Conservation (phyloP, 1,140 invertebrate genomes). For the Lethrus apterus region DNA sequence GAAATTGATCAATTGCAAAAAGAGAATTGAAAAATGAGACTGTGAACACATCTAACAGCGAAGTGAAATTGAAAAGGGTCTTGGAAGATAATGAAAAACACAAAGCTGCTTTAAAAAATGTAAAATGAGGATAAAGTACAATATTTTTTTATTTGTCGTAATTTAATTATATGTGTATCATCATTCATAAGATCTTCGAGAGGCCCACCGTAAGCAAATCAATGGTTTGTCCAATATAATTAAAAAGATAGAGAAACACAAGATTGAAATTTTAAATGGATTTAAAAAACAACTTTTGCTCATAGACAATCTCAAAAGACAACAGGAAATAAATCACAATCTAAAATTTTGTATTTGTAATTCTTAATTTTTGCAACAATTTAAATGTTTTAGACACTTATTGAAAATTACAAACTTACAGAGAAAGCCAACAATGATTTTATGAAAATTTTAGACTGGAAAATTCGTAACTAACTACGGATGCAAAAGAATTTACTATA, state of each 20-base stretch:
- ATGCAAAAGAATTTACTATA: no score
- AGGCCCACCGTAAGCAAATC: conserved; percentile 40
- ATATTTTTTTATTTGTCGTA: no score
- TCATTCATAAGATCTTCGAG: no score
- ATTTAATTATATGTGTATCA: no score
- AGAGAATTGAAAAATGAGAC: conserved; percentile 40
- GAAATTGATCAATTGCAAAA: conserved; percentile 45
- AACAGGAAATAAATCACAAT: conserved; percentile 40
- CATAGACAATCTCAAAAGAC: conserved; percentile 48
- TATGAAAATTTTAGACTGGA: conserved; percentile 43
- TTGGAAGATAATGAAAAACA: conserved; percentile 45
- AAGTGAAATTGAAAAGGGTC: conserved; percentile 43
- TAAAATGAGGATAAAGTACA: conserved; percentile 46
- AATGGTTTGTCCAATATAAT: conserved; percentile 38
- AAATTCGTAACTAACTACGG: no score
- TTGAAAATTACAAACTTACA: conserved; percentile 40
- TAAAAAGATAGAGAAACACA: conserved; percentile 44
- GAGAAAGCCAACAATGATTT: conserved; percentile 43
- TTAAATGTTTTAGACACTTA: conserved; percentile 37
- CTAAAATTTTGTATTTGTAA: not conserved
- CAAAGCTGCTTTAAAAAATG: conserved; percentile 38
- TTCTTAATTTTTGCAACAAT: not conserved
- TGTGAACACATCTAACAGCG: conserved; percentile 36
- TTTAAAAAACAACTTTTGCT: conserved; percentile 48
- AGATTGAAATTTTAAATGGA: conserved; percentile 42